These are phyloP conservation scores for Blastobasis lacticolella DNA, from an alignment of 2,888 invertebrate species.

Conservation along the genomic window DNA sequence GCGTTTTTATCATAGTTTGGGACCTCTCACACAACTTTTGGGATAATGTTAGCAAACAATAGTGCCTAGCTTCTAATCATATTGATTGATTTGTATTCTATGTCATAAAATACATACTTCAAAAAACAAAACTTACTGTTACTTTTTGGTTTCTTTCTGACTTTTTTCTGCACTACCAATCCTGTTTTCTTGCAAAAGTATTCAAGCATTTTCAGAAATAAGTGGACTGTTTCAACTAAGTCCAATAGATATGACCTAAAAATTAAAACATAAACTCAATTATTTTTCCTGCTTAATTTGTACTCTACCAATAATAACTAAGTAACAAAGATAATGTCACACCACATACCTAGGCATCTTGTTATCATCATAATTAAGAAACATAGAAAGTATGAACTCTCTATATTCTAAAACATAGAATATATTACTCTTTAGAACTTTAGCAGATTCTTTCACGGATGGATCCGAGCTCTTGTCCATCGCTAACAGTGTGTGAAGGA, in stretches of 20 bases:
- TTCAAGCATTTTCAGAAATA: slow-evolving; percentile 94
- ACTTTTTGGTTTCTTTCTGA: slow-evolving; percentile 57
- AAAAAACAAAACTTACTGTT: slow-evolving; percentile 52
- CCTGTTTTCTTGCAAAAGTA: slow-evolving; percentile 77
- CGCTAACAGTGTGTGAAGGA: slow-evolving; percentile 85
- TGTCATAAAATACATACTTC: neutral
- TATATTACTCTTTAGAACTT: slow-evolving; percentile 91
- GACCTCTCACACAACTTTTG: too few species aligned
- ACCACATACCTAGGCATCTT: slow-evolving; percentile 84
- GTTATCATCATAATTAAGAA: slow-evolving; percentile 87
- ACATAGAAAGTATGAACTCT: slow-evolving; percentile 87
- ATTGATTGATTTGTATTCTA: too few species aligned
- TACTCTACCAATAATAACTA: slow-evolving; percentile 6
- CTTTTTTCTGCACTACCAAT: slow-evolving; percentile 82
- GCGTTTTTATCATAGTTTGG: too few species aligned
- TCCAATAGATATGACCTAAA: slow-evolving; percentile 86
- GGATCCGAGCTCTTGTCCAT: slow-evolving; percentile 86
- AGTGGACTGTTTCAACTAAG: slow-evolving; percentile 90
- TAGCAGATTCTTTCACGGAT: slow-evolving; percentile 84
- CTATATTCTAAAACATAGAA: slow-evolving; percentile 96
- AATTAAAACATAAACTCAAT: neutral
- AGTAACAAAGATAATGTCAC: neutral
- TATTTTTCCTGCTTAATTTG: too few species aligned
- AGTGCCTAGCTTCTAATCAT: too few species aligned
- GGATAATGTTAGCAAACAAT: too few species aligned